Evolutionary conservation across 2,888 invertebrate species (phyloP), one percentile per base, ranked within the genome.

Genomic region (Lycophotia porphyrea): DNA sequence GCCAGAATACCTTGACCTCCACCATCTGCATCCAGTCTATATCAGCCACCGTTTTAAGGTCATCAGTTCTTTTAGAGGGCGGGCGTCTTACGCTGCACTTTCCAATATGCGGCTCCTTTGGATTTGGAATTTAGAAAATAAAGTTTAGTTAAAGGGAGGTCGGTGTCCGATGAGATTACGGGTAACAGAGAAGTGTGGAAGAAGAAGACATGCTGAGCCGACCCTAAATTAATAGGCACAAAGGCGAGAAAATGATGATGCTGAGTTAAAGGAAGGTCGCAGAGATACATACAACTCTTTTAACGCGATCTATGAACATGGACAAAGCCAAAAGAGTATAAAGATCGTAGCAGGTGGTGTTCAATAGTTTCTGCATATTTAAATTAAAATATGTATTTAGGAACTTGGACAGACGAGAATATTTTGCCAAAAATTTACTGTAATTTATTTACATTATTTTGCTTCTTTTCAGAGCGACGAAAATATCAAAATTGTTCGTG

Each of bases 401-500:
- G n/a, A n/a, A n/a, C 24, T 49, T 0, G 8, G 15, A 24, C 31
- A 24, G 1, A 0, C 31, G 15, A 31, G 1, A 24, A 21, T 0
- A 7, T 44, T 65, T 24, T 31, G 1, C 27, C 1, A 11, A 31
- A 44, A 44, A 24, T 15, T 15, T 1, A 2, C 1, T 47, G 8
- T 31, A 31, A 27, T 5, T 27, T 2, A 27, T n/a, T 52, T 1
- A 24, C 21, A 47, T 21, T 21, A 15, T 47, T 71, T 36, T 24
- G 5, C 21, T 27, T 11, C 0, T 8, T 74, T 76, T 52, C 34
- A 76, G 76, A 61, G 76, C 66, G 7, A 76, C 76, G 21, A 76
- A 75, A 24, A 18, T 76, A 27, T 61, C 76, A 18, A 76, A 75
- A 49, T 18, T 76, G 7, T 76, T 49, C 34, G 13, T 76, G 7